Evolutionary conservation across 1,140 invertebrate genomes (phyloP).

Genomic region (Drosophila parabipectinata): DNA sequence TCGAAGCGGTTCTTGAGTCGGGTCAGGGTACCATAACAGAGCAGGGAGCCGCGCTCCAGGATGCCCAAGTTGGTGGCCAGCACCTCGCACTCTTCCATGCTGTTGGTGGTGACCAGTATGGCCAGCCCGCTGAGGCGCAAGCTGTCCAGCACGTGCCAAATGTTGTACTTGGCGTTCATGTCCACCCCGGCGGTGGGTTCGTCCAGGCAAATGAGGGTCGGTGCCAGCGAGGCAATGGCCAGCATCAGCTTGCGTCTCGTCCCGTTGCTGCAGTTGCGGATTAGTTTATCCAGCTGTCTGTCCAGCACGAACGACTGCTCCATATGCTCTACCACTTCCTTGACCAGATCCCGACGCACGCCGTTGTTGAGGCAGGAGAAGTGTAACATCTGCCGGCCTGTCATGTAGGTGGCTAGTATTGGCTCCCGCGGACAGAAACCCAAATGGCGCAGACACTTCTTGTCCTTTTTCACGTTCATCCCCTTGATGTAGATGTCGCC

Average conservation of each 20-base stretch:
- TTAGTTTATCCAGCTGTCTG: slow-evolving; percentile 12
- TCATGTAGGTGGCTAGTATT: slow-evolving; percentile 85
- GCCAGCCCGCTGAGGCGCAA: slow-evolving; percentile 54
- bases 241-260: slow-evolving; percentile 94
- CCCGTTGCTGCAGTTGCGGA: slow-evolving; percentile 90
- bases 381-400: slow-evolving; percentile 52
- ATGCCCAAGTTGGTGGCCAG: slow-evolving; percentile 90
- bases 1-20: slow-evolving; percentile 82
- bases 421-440: slow-evolving; percentile 94
- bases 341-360: slow-evolving; percentile 7
- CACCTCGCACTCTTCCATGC: slow-evolving; percentile 93
- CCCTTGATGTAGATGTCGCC: slow-evolving; percentile 57
- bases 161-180: slow-evolving; percentile 93
- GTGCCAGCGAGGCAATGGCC: slow-evolving; percentile 90
- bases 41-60: slow-evolving; percentile 90
- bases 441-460: slow-evolving; percentile 76
- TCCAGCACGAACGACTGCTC: slow-evolving; percentile 26
- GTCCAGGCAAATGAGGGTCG: slow-evolving; percentile 92
- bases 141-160: slow-evolving; percentile 89
- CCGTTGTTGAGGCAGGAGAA: slow-evolving; percentile 37
- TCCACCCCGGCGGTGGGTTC: slow-evolving; percentile 97
- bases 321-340: slow-evolving; percentile 7
- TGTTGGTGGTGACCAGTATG: slow-evolving; percentile 84
- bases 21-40: slow-evolving; percentile 79
- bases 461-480: slow-evolving; percentile 1